Base-by-base conservation (phyloP, 37 sponge, comb jelly and placozoan genomes). In the Eunapius fragilis region DNA sequence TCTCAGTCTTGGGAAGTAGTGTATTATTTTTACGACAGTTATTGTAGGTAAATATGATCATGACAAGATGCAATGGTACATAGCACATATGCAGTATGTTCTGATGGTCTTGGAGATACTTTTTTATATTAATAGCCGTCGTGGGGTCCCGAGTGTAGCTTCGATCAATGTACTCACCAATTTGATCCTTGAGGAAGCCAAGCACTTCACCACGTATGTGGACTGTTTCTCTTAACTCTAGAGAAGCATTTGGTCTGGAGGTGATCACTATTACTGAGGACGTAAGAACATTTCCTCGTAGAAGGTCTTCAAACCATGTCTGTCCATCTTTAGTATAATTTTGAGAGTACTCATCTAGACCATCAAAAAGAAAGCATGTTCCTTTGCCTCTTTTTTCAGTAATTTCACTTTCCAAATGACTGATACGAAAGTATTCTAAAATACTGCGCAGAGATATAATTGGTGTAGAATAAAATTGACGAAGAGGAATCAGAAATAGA, bases 51-150 rank as follows among this genome's bases (percentile, higher is more conserved):
- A 47, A 89, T 5, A 89, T 37, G 11, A 89, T 67, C 80, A 89
- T 84, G n/a, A 85, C 90, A 68, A 89, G 48, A 58, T 89, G 90
- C 10, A 89, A 76, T 31, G 90, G 90, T 50, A 89, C 47, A 41
- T 89, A 89, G 25, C 90, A 89, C 81, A 89, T 84, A 28, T 58
- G 68, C 41, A 19, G 38, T 2, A 89, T 73, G n/a, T 84, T 89
- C 13, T 85, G 90, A 32, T 84, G 90, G n/a, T 33, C 31, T 5
- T 72, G 23, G 11, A 89, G 74, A 70, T 79, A 89, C 30, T 71
- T 71, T 25, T 33, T 24, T 48, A 89, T 77, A 22, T 47, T 27
- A 24, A 11, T 26, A 34, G 85, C 80, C 71, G 73, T 74, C 0
- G 23, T 25, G 19, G 81, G 85, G 13, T 71, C 23, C 0, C 71